Conservation (phyloP, 2,797 vertebrate genomes). For the Alcedo quadribrachys region DNA sequence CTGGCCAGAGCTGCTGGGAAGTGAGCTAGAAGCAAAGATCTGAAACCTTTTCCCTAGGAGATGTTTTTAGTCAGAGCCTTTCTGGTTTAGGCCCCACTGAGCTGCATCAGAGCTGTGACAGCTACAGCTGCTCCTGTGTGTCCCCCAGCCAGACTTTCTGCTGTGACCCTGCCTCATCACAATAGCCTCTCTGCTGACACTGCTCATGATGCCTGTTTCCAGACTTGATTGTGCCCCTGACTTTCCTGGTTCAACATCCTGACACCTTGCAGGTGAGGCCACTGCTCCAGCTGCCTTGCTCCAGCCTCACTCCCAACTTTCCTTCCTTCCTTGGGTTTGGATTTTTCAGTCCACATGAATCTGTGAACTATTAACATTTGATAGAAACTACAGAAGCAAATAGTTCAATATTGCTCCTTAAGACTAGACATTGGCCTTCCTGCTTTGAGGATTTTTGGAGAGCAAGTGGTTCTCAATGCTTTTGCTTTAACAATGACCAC, state of each 20-base stretch:
- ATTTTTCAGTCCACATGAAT: neutral
- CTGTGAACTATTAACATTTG: neutral
- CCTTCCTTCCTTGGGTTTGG: neutral
- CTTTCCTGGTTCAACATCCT: neutral
- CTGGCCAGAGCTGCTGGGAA: neutral
- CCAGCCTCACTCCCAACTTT: rapidly evolving
- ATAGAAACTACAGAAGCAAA: neutral
- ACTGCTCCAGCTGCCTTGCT: neutral
- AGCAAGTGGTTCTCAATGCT: neutral
- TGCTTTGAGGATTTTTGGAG: neutral
- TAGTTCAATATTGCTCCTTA: neutral
- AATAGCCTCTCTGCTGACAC: neutral
- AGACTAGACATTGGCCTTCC: neutral
- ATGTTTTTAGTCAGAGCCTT: neutral
- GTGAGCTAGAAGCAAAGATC: neutral
- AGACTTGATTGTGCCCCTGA: neutral
- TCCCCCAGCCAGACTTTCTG: neutral
- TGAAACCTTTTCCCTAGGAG: neutral
- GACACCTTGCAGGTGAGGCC: neutral
- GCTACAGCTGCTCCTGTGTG: neutral
- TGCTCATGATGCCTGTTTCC: neutral
- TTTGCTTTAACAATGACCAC: neutral
- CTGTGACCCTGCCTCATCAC: neutral
- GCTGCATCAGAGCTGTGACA: neutral
- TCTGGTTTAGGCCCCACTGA: neutral